These are phyloP conservation scores for Antechinus stuartii DNA, from an alignment of 2,113 vertebrate genomes.

Conservation along the genomic window DNA sequence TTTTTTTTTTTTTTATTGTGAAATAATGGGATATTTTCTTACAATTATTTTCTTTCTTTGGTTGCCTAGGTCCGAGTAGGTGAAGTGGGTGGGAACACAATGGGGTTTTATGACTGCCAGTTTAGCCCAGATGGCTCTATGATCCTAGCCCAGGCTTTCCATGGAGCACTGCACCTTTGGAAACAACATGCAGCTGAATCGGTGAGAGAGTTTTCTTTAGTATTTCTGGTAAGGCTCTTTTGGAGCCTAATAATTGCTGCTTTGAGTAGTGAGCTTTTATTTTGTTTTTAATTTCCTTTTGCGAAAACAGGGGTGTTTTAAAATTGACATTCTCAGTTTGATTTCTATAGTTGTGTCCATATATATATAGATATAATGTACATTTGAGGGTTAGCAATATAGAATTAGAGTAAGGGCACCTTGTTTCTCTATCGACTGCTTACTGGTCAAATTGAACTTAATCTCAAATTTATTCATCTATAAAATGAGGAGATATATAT, in stretches of 20 bases:
- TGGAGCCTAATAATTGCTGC: not conserved
- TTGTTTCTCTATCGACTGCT: no score
- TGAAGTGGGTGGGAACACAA: constrained; percentile 97
- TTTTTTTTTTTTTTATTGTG: not conserved
- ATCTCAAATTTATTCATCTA: no score
- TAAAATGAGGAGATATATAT: no score
- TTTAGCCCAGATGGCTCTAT: constrained; percentile 93
- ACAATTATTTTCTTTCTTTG: constrained; percentile 63
- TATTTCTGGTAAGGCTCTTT: not conserved
- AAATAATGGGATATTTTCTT: constrained; percentile 25
- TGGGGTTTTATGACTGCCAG: constrained; percentile 97
- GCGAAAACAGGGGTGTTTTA: not conserved
- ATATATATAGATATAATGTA: no score
- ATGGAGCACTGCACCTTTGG: constrained; percentile 97
- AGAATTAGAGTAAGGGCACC: no score
- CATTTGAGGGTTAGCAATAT: no score
- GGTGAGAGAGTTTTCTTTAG: constrained; percentile 77
- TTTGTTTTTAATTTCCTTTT: constrained; percentile 1
- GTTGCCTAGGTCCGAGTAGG: constrained; percentile 93
- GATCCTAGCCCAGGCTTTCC: constrained; percentile 95
- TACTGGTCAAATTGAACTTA: no score
- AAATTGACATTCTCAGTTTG: not conserved
- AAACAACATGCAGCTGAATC: constrained; percentile 84
- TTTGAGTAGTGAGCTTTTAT: not conserved
- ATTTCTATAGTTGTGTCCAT: not conserved